Base-by-base conservation (phyloP, 2,113 vertebrate species). In the Fregata magnificens region DNA sequence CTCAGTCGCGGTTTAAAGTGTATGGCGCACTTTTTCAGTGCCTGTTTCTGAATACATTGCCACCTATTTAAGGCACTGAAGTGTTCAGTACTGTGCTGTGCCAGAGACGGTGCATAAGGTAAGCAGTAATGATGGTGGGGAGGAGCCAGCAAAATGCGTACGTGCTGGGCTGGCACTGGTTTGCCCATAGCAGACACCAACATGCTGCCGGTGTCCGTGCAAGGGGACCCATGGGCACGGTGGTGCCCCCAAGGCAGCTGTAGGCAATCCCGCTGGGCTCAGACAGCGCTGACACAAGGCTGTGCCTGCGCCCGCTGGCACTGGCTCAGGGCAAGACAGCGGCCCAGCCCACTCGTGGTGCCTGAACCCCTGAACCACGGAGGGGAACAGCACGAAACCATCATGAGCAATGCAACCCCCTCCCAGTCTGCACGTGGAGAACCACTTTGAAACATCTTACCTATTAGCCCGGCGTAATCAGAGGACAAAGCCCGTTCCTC, bases 31-130 rank as follows among this genome's bases (percentile, higher is more conserved):
- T 47, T 36, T 34, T n/a, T 34, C 38, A 42, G 34, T 53, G 47
- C 26, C 26, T 32, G 34, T 58, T 67, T 55, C 78, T 38, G 38
- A 74, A 49, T 2, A 42, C 11, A 3, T 16, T 36, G 36, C 34
- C 71, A 13, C 24, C 32, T 53, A 22, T 16, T 58, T 8, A 20
- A 61, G 73, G 53, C 32, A 11, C 36, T 3, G 50, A 45, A 7
- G 42, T 3, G 25, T 2, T 73, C 49, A 13, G 36, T 16, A 15
- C 28, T 0, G 2, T 53, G 66, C 21, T 0, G 1, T 56, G 34
- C 59, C 2, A 12, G 52, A 24, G 76, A 2, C 3, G 34, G 13
- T 19, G 28, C 5, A 62, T 32, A 15, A 1, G 3, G 45, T 12
- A 38, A 40, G 45, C 31, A 7, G 26, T 4, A 16, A 11, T 0